Evolutionary conservation across 2,888 invertebrate genomes (phyloP).

Genomic region (Hyposoter didymator): DNA sequence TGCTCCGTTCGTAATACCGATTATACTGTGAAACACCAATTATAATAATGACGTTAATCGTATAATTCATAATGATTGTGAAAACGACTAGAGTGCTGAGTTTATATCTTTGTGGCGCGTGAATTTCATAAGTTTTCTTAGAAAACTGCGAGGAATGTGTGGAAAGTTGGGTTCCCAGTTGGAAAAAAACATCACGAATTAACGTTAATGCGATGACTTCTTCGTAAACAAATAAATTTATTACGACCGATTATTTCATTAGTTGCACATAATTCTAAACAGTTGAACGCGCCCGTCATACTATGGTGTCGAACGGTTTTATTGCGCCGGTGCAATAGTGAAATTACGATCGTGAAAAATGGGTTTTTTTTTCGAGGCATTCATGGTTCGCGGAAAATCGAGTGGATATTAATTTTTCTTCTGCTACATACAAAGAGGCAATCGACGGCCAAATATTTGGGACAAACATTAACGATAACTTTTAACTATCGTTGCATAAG

Average conservation of each 20-base stretch:
- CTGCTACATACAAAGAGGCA: not conserved
- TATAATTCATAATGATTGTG: constrained; percentile 3
- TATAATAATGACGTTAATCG: not conserved
- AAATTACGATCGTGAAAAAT: constrained; percentile 38
- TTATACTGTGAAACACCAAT: not conserved
- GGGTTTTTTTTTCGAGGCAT: not conserved
- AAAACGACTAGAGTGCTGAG: not conserved
- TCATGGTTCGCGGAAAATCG: not conserved
- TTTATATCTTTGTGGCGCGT: constrained; percentile 1
- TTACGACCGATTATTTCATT: constrained; percentile 29
- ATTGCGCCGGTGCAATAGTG: constrained; percentile 15
- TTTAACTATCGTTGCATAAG: not conserved
- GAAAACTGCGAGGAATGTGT: constrained; percentile 10
- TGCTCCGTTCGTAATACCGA: not conserved
- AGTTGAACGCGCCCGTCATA: constrained; percentile 7
- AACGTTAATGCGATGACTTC: constrained; percentile 15
- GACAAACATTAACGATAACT: not conserved
- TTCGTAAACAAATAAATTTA: constrained; percentile 7
- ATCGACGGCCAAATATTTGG: not conserved
- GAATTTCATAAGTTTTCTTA: constrained; percentile 19
- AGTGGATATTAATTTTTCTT: not conserved
- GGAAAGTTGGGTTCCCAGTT: constrained; percentile 12
- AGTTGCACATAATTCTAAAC: constrained; percentile 31
- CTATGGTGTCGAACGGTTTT: constrained; percentile 29
- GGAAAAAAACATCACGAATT: constrained; percentile 30